These are phyloP conservation scores for Sorex maritimensis DNA, from an alignment of 2,797 vertebrate genomes.

Conservation along the genomic window DNA sequence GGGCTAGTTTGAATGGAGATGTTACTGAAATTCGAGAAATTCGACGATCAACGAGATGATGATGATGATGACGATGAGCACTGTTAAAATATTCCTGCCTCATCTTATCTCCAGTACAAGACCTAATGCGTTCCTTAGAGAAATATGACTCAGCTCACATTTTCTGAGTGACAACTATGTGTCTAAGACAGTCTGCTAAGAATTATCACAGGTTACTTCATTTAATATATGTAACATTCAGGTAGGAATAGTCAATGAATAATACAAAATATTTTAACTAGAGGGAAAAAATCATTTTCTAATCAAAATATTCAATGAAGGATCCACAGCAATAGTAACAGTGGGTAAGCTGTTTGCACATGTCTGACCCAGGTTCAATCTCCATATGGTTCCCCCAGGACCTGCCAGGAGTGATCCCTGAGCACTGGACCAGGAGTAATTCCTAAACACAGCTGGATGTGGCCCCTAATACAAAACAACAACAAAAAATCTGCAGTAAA, in stretches of 20 bases:
- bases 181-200: slow-evolving; percentile 25
- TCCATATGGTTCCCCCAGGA: too few species aligned
- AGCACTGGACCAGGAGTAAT: too few species aligned
- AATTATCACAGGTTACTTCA: slow-evolving; percentile 5
- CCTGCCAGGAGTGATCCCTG: too few species aligned
- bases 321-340: too few species aligned
- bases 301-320: slow-evolving; percentile 17
- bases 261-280: neutral
- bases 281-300: neutral
- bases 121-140: neutral
- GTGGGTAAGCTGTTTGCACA: too few species aligned
- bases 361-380: too few species aligned
- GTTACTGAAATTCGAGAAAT: too few species aligned
- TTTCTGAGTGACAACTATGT: slow-evolving; percentile 26
- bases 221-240: slow-evolving; percentile 1
- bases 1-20: too few species aligned
- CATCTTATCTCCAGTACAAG: neutral
- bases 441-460: too few species aligned
- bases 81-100: neutral
- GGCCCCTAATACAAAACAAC: too few species aligned
- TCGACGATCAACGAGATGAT: too few species aligned
- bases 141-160: neutral
- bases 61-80: too few species aligned
- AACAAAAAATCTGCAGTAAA: neutral
- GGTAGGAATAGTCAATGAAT: neutral